Evolutionary conservation across 2,113 vertebrate species (phyloP), one percentile per base, ranked within the genome.

Genomic region (Pelmatolapia mariae): DNA sequence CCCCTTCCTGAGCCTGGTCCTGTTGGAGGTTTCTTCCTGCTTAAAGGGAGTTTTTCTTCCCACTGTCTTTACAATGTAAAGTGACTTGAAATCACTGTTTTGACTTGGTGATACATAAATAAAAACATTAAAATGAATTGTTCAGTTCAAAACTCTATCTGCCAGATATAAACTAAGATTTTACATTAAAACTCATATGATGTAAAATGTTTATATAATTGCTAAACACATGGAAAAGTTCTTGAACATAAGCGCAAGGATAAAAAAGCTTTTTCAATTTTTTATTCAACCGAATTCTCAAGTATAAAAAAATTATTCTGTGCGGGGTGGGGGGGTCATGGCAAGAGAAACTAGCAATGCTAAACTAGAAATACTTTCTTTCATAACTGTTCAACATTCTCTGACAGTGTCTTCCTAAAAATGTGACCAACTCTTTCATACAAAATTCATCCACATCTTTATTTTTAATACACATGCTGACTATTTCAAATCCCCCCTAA

Each of bases 261-360:
- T n/a, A 5, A 29, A 47, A 73, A 43, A 26, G 13, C n/a, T 15
- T 40, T 68, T 68, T 68, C 2, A 16, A 5, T 45, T 9, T 7
- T 45, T 43, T 43, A 43, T 43, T 73, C 40, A 73, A 16, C 5
- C 4, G 10, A 45, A 73, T 43, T 45, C 0, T 26, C 13, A 73
- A 73, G 24, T 26, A 45, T 45, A 33, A 45, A 18, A 45, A 16
- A 15, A 3, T 10, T 16, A 45, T 10, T 73, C 8, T 45, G 13
- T 24, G 22, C 1, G 0, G 8, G 18, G 36, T 1, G 4, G 12
- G 1, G 1, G 29, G 29, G 2, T 18, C 8, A 0, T 66, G 2
- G 11, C 15, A 73, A 47, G 8, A 45, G 0, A 45, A 73, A 24
- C 38, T 71, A 16, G 66, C 5, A 4, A 45, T 76, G 40, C 22